Evolutionary conservation across 2,113 vertebrate genomes (phyloP).

Genomic region (Malurus elegans): DNA sequence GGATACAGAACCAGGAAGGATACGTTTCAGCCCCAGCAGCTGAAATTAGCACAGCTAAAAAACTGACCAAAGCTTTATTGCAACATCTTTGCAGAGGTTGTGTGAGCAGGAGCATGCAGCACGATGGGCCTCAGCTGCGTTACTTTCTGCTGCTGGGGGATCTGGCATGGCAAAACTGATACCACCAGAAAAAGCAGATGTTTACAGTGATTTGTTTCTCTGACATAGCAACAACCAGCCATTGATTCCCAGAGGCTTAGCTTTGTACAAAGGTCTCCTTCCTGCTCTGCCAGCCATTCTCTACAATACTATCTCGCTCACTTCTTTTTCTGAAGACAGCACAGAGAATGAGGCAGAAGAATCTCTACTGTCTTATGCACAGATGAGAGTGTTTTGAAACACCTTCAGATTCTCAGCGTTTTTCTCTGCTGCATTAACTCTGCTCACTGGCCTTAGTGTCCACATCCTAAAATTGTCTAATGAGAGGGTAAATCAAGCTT

Average conservation of each 20-base stretch:
- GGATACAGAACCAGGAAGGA: background rate
- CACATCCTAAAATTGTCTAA: background rate
- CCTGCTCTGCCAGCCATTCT: background rate
- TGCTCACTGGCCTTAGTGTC: background rate
- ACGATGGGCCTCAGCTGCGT: background rate
- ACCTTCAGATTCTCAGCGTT: background rate
- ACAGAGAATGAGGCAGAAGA: background rate
- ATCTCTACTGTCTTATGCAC: background rate
- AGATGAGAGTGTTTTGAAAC: background rate
- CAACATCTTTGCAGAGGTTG: background rate
- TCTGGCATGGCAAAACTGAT: background rate
- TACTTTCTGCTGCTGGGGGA: background rate
- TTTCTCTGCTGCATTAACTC: background rate
- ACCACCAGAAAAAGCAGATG: background rate
- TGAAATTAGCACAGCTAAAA: background rate
- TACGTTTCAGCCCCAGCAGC: rapidly evolving
- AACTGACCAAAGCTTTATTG: background rate
- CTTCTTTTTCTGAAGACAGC: background rate
- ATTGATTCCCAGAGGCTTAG: background rate
- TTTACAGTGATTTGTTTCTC: background rate
- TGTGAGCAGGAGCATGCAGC: background rate
- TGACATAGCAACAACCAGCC: background rate
- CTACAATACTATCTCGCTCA: background rate
- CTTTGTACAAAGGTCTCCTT: background rate
- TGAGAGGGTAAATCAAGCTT: background rate